Conservation (phyloP, 2,888 invertebrate species). For the Sepioteuthis lessoniana region DNA sequence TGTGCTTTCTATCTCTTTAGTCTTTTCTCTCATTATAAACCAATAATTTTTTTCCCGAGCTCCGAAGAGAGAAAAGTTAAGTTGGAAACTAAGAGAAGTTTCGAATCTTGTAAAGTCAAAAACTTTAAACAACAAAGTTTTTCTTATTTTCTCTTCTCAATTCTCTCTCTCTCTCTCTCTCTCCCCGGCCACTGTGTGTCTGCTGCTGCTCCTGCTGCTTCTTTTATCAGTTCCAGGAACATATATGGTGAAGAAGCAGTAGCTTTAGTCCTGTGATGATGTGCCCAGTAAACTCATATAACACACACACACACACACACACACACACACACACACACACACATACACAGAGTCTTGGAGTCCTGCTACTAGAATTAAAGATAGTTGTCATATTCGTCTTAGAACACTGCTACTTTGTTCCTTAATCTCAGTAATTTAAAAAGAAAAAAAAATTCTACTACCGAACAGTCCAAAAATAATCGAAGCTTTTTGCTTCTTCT, state of each 20-base stretch:
- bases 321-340: conserved; percentile 6
- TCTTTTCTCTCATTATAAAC: neutral
- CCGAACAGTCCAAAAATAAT: neutral
- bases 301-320: conserved; percentile 38
- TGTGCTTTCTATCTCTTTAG: neutral
- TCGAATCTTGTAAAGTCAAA: too few species aligned
- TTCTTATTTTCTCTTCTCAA: too few species aligned
- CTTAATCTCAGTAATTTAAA: neutral
- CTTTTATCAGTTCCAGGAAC: conserved; percentile 34
- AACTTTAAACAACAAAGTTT: too few species aligned
- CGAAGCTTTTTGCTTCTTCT: neutral
- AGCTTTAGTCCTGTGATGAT: neutral
- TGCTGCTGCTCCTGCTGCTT: neutral
- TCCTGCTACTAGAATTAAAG: conserved; percentile 35
- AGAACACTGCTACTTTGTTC: neutral
- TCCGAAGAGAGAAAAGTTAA: too few species aligned
- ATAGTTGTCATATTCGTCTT: neutral
- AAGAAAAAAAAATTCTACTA: neutral
- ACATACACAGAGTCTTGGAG: neutral
- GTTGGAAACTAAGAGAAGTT: too few species aligned
- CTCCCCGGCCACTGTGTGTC: neutral
- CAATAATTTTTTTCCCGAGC: too few species aligned
- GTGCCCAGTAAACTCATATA: neutral
- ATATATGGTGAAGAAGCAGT: neutral
- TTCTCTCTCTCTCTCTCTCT: neutral